Conservation (phyloP, 2,113 vertebrate species). For the Leptocoma aspasia region DNA sequence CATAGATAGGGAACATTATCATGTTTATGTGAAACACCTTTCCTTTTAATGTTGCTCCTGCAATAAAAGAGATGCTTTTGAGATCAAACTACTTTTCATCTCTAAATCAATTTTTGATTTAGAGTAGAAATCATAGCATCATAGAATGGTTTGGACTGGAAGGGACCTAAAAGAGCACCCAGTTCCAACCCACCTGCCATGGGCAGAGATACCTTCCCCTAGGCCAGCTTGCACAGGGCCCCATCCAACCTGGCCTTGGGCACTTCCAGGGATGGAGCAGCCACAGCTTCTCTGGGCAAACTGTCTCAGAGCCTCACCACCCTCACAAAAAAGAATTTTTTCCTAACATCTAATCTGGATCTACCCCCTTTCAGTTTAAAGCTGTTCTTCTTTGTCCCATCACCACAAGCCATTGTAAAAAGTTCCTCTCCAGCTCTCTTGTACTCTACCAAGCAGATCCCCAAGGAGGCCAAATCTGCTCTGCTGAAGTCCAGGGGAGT, state of each 20-base stretch:
- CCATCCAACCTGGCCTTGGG: background rate
- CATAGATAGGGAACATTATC: background rate
- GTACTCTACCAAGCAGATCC: background rate
- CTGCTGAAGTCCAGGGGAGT: background rate
- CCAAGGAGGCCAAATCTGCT: background rate
- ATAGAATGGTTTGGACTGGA: background rate
- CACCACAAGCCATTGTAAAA: background rate
- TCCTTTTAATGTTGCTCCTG: background rate
- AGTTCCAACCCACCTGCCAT: background rate
- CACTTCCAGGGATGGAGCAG: background rate
- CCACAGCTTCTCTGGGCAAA: background rate
- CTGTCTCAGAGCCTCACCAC: background rate
- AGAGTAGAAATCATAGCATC: background rate
- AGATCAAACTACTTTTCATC: background rate
- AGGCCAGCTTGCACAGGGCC: too few relatives aligned
- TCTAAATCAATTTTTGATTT: background rate
- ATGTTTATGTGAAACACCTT: background rate
- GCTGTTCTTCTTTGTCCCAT: background rate
- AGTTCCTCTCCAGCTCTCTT: background rate
- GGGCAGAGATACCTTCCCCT: background rate
- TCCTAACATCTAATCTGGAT: background rate
- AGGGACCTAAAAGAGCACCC: background rate
- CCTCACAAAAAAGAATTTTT: background rate
- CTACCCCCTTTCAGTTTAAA: background rate
- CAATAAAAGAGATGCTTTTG: background rate